Base-by-base conservation (phyloP, 1,140 invertebrate genomes). In the Cherax quadricarinatus region DNA sequence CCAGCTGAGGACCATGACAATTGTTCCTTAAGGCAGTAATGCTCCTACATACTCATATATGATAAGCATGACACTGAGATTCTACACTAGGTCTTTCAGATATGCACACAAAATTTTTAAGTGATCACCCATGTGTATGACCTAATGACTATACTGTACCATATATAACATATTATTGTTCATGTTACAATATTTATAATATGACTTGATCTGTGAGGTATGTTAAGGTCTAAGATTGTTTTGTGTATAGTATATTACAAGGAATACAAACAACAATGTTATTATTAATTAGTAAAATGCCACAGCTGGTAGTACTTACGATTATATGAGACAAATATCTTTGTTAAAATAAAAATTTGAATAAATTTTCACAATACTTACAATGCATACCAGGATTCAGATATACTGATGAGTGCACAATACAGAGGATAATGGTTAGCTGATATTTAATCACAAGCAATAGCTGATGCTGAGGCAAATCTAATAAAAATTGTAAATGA, bases 1-100 rank as follows among this genome's bases (percentile, higher is more conserved):
- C 80, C 48, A 87, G 84, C 93, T 91, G 91, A 66, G 62, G 62
- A 24, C 12, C 41, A 85, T 24, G 24, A 75, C 70, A 75, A 75
- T 6, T 75, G 70, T 30, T 75, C 10, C 70, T 75, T 75, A 75
- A n/a, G 6, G 18, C 62, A 66, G 5, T 18, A 66, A 66, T 18
- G 1, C 21, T 21, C 5, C 18, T 18, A 66, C 62, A 66, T 18
- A 66, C 18, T 5, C 14, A 66, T 21, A 66, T 18, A 66, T 12
- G 18, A 18, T 5, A 66, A 18, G 62, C 7, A 16, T 66, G 18
- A 66, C 18, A 18, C 70, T 75, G 21, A 18, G 16, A 5, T 75
- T 75, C 70, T 75, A 75, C 9, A 75, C 24, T 7, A 75, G 24
- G 24, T 30, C 70, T 75, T 21, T 75, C 16, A 75, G 30, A 30